Conservation (phyloP, 2,113 vertebrate genomes). For the Passer domesticus region DNA sequence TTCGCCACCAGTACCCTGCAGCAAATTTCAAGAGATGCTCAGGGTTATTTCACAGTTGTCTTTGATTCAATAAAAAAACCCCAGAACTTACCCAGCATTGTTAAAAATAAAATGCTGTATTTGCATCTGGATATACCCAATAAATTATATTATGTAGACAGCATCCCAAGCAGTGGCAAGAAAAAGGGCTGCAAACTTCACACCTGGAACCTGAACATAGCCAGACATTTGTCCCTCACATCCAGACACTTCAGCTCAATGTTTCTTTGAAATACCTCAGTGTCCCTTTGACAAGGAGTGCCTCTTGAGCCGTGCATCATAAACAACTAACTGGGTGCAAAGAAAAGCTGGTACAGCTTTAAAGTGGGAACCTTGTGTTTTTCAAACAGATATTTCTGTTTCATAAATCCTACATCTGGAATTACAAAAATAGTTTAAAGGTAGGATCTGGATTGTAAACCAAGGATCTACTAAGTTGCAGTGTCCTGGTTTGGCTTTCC, state of each 20-base stretch:
- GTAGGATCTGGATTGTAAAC: not conserved
- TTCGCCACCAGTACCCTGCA: not conserved
- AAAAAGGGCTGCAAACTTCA: not conserved
- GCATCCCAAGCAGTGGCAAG: not conserved
- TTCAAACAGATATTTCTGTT: not conserved
- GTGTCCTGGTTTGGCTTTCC: slow-evolving; percentile 28
- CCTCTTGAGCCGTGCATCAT: rapidly evolving
- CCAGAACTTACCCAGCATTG: not conserved
- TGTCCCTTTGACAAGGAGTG: not conserved
- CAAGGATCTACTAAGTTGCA: not conserved
- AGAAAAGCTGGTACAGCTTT: not conserved
- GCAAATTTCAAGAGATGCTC: not conserved
- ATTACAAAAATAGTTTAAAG: not conserved
- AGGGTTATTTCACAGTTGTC: not conserved
- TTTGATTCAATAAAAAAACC: not conserved
- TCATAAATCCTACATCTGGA: not conserved
- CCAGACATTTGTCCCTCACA: not conserved
- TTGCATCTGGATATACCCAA: not conserved
- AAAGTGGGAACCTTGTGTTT: not conserved
- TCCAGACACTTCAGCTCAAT: not conserved
- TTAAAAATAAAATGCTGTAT: not conserved
- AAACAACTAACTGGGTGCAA: not conserved
- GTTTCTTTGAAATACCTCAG: not conserved
- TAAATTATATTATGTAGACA: not conserved
- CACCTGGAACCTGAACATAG: not conserved